Base-by-base conservation (phyloP, 2,888 invertebrate genomes). In the Hesperia comma region DNA sequence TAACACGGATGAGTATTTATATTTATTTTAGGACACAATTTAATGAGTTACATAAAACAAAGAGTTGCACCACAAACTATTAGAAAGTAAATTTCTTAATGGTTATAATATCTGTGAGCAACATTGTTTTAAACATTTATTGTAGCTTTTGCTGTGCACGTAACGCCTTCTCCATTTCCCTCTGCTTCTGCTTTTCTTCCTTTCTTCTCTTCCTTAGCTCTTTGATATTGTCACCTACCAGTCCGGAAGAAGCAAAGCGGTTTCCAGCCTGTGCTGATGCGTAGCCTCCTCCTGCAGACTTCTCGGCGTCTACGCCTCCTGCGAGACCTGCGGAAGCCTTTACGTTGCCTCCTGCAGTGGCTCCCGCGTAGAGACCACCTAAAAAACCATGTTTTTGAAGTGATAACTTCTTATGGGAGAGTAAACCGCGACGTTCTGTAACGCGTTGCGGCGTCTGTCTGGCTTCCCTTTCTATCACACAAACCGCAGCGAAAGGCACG, bases 331-430 rank as follows among this genome's bases (percentile, higher is more conserved):
- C 92, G 26, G 85, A 81, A 0, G 94, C 94, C 15, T 85, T 85
- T 1, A 94, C 82, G 58, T 91, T 91, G n/a, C 92, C 93, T 8
- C 94, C 94, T 41, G 94, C 93, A 1, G 94, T 94, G 1, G 95
- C 94, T 40, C 93, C 94, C 51, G 95, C 95, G 67, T 88, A 95
- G 0, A 95, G 78, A 17, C 93, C 93, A 67, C 95, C 95, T 83
- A 72, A 58, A 66, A 17, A 57, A 55, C 41, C 49, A 55, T 55
- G 5, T 26, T 26, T 26, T 26, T n/a, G n/a, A n/a, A n/a, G n/a
- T n/a, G n/a, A n/a, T n/a, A n/a, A n/a, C n/a, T n/a, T n/a, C n/a
- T n/a, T n/a, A n/a, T n/a, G n/a, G n/a, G n/a, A n/a, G n/a, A n/a
- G n/a, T n/a, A n/a, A n/a, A n/a, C n/a, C n/a, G n/a, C n/a, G n/a